A percentile compares a stretch with the other conserved stretches of the same genome.
phyloP scores from a whole-genome alignment of 2,888 invertebrate genomes.

The Lepetodrilus schrolli region DNA sequence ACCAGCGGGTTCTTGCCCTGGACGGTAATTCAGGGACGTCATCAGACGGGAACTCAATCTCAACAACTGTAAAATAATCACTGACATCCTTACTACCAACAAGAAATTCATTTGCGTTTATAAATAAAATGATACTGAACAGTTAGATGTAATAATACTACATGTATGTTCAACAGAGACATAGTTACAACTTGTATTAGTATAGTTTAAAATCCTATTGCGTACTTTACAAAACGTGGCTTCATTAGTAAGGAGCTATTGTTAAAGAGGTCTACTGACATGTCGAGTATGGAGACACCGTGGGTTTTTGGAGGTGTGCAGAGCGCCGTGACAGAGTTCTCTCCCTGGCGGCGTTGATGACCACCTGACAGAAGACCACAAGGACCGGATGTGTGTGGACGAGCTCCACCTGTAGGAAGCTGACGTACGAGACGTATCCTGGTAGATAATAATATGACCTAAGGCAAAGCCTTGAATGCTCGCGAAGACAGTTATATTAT shows the following conservation, averaged over 20 bases:
- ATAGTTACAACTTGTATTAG: no score
- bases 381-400: constrained; percentile 51
- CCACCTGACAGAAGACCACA: constrained; percentile 46
- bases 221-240: no score
- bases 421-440: constrained; percentile 48
- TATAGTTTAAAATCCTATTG: no score
- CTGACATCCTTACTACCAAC: no score
- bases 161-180: no score
- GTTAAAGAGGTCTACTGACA: neutral
- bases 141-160: no score
- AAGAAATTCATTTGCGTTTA: no score
- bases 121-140: no score
- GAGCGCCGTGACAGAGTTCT: neutral
- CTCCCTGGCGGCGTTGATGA: constrained; percentile 29
- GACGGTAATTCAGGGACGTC: neutral
- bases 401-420: constrained; percentile 46
- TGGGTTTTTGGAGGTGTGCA: neutral
- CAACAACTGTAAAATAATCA: neutral
- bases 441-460: constrained; percentile 30
- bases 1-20: neutral
- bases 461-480: no score
- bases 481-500: no score
- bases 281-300: neutral
- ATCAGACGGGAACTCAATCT: neutral
- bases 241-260: neutral